Conservation (phyloP, 1,140 invertebrate species). For the Plectus sambesii region DNA sequence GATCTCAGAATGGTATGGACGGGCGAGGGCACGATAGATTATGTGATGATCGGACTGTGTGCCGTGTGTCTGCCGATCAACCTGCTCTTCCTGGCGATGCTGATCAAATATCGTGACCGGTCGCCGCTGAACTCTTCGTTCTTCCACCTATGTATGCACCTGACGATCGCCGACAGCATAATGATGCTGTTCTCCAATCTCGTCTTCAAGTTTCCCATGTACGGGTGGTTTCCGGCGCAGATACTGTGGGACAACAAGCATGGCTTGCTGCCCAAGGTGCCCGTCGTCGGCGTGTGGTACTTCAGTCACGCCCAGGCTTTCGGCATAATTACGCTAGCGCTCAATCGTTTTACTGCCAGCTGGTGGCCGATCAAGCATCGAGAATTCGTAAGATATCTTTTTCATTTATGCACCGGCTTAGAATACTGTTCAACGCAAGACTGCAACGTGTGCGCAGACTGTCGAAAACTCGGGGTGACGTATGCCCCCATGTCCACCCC, state of each 20-base stretch:
- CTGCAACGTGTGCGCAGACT: too few relatives aligned
- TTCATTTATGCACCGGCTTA: not conserved
- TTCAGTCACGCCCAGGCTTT: slow-evolving; percentile 28
- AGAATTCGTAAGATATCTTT: not conserved
- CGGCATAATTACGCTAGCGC: slow-evolving; percentile 24
- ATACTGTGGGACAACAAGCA: slow-evolving; percentile 14
- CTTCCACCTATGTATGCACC: slow-evolving; percentile 24
- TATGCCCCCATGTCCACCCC: too few relatives aligned
- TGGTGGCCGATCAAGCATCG: not conserved
- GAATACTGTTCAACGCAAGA: not conserved
- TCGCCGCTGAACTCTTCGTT: slow-evolving; percentile 20
- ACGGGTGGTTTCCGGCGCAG: slow-evolving; percentile 19
- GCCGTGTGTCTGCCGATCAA: slow-evolving; percentile 25
- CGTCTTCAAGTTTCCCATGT: slow-evolving; percentile 27
- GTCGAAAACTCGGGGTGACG: too few relatives aligned
- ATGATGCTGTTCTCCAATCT: slow-evolving; percentile 24
- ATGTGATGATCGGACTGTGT: slow-evolving; percentile 21
- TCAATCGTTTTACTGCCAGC: slow-evolving; percentile 21
- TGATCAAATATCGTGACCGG: slow-evolving; percentile 13
- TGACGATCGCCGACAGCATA: slow-evolving; percentile 23
- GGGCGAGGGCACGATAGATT: too few relatives aligned
- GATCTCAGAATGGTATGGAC: too few relatives aligned
- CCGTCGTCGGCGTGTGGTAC: slow-evolving; percentile 21
- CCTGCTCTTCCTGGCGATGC: slow-evolving; percentile 19
- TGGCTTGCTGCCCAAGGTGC: slow-evolving; percentile 17